Evolutionary conservation across 2,888 invertebrate genomes (phyloP), one percentile per base, ranked within the genome.

Genomic region (Gnatocerus cornutus): DNA sequence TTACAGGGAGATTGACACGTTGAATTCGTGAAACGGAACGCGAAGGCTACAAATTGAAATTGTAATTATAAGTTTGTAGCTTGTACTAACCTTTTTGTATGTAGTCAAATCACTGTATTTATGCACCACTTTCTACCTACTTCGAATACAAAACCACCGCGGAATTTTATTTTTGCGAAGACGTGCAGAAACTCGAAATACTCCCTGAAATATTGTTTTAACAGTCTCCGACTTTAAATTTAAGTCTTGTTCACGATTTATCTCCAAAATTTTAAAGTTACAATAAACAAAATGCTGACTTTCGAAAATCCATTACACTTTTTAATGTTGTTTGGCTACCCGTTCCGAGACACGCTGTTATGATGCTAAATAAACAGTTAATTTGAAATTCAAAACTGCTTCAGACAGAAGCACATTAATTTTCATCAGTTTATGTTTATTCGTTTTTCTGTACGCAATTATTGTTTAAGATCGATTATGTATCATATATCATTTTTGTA

Each of bases 401-500:
- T 7, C 37, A 37, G 8, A n/a, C n/a, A 37, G 37, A 37, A 37
- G n/a, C 37, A 21, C 37, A 37, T 37, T 21, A 21, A 21, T 37
- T 37, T 37, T 37, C 37, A 37, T 37, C n/a, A 37, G 37, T 37
- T 37, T n/a, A n/a, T 37, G 37, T 37, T 37, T 37, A 37, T n/a
- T 37, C 9, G 37, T 37, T 37, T 37, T 37, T 37, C 37, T 8
- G 37, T 37, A 37, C 37, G n/a, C 8, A 37, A n/a, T 37, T 37
- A 37, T n/a, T n/a, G n/a, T n/a, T n/a, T 48, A 7, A 7, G 9
- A 48, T 48, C 48, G 48, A 48, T 48, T 48, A 48, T 21, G 13
- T 21, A 21, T 48, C 48, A 10, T 48, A 48, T 48, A 48, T 48
- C 48, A 48, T 48, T 48, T 48, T 48, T 16, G 6, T 43, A 43